phyloP scores from a whole-genome alignment of 2,888 invertebrate species.

The Eupithecia exiguata region DNA sequence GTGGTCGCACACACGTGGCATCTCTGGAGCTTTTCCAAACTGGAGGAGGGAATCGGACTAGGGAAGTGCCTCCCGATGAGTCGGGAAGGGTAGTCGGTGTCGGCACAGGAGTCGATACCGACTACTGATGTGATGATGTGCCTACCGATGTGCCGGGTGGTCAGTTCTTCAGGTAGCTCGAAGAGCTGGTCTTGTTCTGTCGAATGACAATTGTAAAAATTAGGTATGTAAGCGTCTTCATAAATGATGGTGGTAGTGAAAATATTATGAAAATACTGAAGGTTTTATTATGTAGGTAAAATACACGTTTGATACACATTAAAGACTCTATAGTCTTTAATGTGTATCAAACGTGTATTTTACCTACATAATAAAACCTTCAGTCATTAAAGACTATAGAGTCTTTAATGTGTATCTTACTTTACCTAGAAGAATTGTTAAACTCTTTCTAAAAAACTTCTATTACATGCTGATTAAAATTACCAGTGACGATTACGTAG shows the following conservation, averaged over 20 bases:
- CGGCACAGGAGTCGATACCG: slow-evolving; percentile 25
- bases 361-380: no score
- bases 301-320: no score
- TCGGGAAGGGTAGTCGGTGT: slow-evolving; percentile 30
- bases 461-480: no score
- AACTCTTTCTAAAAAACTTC: no score
- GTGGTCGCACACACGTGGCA: slow-evolving; percentile 34
- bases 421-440: no score
- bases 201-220: not conserved
- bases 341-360: no score
- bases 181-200: not conserved
- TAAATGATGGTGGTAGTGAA: not conserved
- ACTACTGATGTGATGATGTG: not conserved
- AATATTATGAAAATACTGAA: not conserved
- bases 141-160: slow-evolving; percentile 19
- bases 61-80: slow-evolving; percentile 33
- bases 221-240: not conserved
- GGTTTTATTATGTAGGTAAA: no score
- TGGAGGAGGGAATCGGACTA: slow-evolving; percentile 23
- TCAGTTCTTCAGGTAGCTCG: slow-evolving; percentile 22
- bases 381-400: no score
- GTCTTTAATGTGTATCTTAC: no score
- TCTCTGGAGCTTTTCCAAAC: slow-evolving; percentile 10
- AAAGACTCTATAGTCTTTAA: no score
- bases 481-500: no score